Percentiles rank a stretch among this genome's conserved stretches.
Conservation (phyloP, 2,113 vertebrate genomes). For the Chaenocephalus aceratus region DNA sequence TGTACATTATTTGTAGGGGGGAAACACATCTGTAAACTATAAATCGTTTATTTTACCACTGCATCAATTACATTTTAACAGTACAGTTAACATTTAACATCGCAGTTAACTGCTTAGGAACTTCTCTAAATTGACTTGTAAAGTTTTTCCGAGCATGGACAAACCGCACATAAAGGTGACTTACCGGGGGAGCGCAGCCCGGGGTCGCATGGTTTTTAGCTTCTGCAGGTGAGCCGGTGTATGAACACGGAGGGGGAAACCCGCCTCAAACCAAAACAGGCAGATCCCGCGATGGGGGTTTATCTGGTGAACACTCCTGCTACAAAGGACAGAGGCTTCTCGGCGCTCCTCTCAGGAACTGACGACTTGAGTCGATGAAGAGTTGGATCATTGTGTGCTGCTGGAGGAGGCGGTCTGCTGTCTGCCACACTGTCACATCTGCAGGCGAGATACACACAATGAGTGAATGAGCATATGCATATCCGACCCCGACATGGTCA, state of each 20-base stretch:
- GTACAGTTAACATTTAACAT: neutral
- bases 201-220: conserved; percentile 59
- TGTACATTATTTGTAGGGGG: neutral
- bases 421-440: conserved; percentile 39
- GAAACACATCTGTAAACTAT: neutral
- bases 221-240: conserved; percentile 63
- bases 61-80: neutral
- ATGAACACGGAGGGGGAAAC: conserved; percentile 15
- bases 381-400: conserved; percentile 59
- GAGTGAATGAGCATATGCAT: neutral
- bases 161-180: conserved; percentile 4
- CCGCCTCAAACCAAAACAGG: conserved; percentile 27
- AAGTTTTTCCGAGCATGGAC: neutral
- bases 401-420: conserved; percentile 35
- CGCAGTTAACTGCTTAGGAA: neutral
- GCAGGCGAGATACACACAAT: neutral
- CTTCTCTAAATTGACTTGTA: neutral
- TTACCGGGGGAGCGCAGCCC: conserved; percentile 64
- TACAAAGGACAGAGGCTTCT: neutral
- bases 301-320: neutral
- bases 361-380: conserved; percentile 16
- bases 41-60: neutral
- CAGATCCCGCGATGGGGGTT: neutral
- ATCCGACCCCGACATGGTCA: conserved; percentile 38
- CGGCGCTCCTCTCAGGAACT: conserved; percentile 25